Conservation (phyloP, 2,113 vertebrate species). For the Daubentonia madagascariensis region DNA sequence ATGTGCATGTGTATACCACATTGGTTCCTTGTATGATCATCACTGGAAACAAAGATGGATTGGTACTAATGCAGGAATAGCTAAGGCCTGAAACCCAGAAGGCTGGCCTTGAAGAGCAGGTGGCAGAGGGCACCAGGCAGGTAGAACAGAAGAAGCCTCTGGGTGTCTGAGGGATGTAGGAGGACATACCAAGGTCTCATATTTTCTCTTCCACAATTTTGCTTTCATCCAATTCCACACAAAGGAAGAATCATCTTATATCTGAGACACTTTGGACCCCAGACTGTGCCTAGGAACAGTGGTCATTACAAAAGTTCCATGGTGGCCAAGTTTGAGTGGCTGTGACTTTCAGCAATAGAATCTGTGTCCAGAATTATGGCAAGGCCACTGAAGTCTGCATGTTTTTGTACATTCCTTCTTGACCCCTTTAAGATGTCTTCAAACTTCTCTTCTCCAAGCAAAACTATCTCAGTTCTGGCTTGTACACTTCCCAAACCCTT, state of each 20-base stretch:
- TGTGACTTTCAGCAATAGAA: neutral
- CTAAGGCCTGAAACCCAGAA: neutral
- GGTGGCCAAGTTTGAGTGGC: neutral
- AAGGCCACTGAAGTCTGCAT: neutral
- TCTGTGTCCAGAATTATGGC: neutral
- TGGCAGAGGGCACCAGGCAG: neutral
- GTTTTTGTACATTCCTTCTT: neutral
- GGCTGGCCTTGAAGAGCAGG: neutral
- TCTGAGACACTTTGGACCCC: neutral
- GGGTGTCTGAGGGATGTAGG: neutral
- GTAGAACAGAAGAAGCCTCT: neutral
- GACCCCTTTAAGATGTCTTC: neutral
- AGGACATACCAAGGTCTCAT: neutral
- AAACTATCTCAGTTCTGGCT: neutral
- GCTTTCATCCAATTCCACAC: neutral
- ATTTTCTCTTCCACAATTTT: neutral
- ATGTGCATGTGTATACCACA: accelerated
- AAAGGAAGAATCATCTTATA: neutral
- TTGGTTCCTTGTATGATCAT: neutral
- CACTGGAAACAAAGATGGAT: neutral
- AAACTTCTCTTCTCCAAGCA: neutral
- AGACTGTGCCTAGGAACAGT: neutral
- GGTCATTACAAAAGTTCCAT: neutral
- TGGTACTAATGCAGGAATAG: neutral
- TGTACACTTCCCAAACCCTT: neutral